These are phyloP conservation scores for Cenopis cana DNA, from an alignment of 2,888 invertebrate genomes.

Conservation along the genomic window DNA sequence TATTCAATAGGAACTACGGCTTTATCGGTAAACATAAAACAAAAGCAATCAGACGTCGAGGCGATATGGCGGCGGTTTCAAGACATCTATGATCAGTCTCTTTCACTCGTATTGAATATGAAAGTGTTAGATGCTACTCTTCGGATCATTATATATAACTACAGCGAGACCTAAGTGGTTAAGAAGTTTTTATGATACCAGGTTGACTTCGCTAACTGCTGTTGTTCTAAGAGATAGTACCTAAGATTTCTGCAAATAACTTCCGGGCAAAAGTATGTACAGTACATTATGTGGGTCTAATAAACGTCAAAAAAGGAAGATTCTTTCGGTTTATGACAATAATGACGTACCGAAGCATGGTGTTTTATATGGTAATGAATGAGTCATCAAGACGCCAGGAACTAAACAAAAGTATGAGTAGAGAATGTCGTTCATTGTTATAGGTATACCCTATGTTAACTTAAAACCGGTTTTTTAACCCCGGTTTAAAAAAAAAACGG, in stretches of 20 bases:
- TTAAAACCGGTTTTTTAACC: constrained; percentile 4
- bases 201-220: neutral
- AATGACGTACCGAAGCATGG: no score
- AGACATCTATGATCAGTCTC: neutral
- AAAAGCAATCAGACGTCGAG: constrained; percentile 22
- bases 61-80: constrained; percentile 1
- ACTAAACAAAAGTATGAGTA: neutral
- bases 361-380: constrained; percentile 21
- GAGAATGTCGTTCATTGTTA: neutral
- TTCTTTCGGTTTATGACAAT: neutral
- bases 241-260: neutral
- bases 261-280: neutral
- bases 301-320: neutral
- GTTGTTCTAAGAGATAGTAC: neutral
- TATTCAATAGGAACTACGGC: constrained; percentile 18
- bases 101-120: neutral
- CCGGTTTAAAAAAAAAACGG: neutral
- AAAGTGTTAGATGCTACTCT: neutral
- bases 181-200: neutral
- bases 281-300: neutral
- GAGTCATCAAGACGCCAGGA: constrained; percentile 7
- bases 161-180: neutral
- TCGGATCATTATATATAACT: neutral
- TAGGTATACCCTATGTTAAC: neutral
- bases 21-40: constrained; percentile 22